A percentile compares a stretch with the other conserved stretches of the same genome.
These are phyloP conservation scores for Burhinus oedicnemus DNA, from an alignment of 2,113 vertebrate genomes.

Conservation along the genomic window DNA sequence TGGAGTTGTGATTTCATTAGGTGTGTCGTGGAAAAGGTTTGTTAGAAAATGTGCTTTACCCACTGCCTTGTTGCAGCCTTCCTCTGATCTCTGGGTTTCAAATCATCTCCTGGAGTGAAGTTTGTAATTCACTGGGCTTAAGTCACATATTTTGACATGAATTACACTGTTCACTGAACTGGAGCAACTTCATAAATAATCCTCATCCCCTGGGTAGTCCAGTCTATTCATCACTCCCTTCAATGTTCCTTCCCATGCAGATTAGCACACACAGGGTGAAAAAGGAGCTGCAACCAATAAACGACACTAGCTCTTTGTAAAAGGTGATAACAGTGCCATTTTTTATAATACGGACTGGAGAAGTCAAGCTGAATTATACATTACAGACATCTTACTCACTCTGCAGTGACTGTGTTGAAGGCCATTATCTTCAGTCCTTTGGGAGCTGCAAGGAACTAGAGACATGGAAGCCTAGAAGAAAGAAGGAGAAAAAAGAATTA, in stretches of 20 bases:
- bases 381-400: conserved; percentile 10
- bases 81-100: not conserved
- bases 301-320: not conserved
- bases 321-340: not conserved
- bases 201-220: not conserved
- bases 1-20: not conserved
- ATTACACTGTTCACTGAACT: conserved; percentile 41
- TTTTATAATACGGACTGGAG: not conserved
- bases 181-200: conserved; percentile 46
- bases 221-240: not conserved
- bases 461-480: conserved; percentile 3
- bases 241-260: not conserved
- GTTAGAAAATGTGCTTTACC: not conserved
- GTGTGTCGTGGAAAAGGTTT: not conserved
- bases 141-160: conserved; percentile 13
- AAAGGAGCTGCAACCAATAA: not conserved
- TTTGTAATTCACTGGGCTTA: conserved; percentile 9
- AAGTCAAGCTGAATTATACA: conserved; percentile 50
- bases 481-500: conserved; percentile 5
- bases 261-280: not conserved
- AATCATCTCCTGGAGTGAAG: not conserved
- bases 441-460: not conserved
- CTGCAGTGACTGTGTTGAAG: conserved; percentile 21
- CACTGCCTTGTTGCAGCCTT: not conserved
- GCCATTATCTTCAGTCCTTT: conserved; percentile 35